Evolutionary conservation across 2,888 invertebrate genomes (phyloP).

Genomic region (Zygothrica quintamaculata): DNA sequence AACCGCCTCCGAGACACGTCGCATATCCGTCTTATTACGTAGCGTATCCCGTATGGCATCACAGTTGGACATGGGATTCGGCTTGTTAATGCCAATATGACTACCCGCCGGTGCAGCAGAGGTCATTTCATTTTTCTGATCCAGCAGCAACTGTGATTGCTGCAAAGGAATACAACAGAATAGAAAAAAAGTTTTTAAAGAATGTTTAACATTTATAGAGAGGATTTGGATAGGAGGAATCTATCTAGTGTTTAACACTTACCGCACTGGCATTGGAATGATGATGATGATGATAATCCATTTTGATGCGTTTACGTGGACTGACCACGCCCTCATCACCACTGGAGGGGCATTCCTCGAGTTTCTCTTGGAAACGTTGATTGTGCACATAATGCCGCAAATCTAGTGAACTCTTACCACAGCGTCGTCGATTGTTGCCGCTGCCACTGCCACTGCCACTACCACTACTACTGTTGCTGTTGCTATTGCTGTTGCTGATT

Average conservation of each 20-base stretch:
- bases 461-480: conserved; percentile 21
- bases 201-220: too few species aligned
- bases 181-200: conserved; percentile 1
- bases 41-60: conserved; percentile 83
- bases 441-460: conserved; percentile 7
- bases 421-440: conserved; percentile 82
- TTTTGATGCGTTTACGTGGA: conserved; percentile 88
- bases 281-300: conserved; percentile 86
- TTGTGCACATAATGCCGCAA: conserved; percentile 88
- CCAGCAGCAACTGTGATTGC: conserved; percentile 63
- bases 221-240: conserved; percentile 13
- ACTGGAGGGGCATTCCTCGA: conserved; percentile 89
- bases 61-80: conserved; percentile 83
- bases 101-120: conserved; percentile 27
- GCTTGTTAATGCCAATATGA: conserved; percentile 64
- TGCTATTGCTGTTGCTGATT: not conserved
- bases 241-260: conserved; percentile 50
- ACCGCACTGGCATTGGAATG: conserved; percentile 83
- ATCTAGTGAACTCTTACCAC: conserved; percentile 85
- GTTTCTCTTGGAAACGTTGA: conserved; percentile 89
- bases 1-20: conserved; percentile 85
- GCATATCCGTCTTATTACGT: conserved; percentile 85
- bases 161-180: not conserved
- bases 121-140: conserved; percentile 43
- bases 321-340: conserved; percentile 88